Conservation (phyloP, 2,888 invertebrate genomes). For the Ormyrus labotus region DNA sequence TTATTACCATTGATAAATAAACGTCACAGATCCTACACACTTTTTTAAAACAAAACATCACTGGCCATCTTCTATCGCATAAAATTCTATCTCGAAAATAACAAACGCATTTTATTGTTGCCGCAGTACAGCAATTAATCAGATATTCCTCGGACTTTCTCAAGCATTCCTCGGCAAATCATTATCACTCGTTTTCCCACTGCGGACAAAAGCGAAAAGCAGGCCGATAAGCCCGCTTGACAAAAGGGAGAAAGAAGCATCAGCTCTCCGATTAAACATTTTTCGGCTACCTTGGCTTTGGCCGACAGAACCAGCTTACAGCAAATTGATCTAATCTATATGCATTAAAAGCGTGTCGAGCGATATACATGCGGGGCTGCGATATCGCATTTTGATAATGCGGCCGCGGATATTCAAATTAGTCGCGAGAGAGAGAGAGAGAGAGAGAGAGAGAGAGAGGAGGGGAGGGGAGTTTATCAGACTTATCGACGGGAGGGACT, state of each 20-base stretch:
- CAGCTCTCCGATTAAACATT: constrained; percentile 13
- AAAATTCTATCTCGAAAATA: too few relatives aligned
- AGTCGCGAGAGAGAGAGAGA: constrained; percentile 44
- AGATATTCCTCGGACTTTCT: too few relatives aligned
- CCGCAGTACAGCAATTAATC: neutral
- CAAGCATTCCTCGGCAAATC: too few relatives aligned
- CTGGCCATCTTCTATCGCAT: too few relatives aligned
- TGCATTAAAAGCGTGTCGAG: constrained; percentile 72
- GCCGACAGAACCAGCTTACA: constrained; percentile 70
- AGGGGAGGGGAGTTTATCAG: constrained; percentile 66
- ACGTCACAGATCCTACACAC: too few relatives aligned
- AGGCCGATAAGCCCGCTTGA: neutral
- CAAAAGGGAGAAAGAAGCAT: constrained; percentile 1
- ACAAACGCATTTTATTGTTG: too few relatives aligned
- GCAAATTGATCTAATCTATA: constrained; percentile 74
- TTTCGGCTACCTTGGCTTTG: constrained; percentile 31
- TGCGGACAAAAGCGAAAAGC: too few relatives aligned
- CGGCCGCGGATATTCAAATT: constrained; percentile 71
- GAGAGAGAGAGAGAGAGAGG: too few relatives aligned
- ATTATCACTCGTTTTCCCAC: too few relatives aligned
- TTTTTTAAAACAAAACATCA: too few relatives aligned
- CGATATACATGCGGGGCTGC: constrained; percentile 64
- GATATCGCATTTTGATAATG: constrained; percentile 74
- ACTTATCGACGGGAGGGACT: constrained; percentile 63
- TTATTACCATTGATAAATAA: too few relatives aligned